Base-by-base conservation (phyloP, 2,113 vertebrate genomes). In the Lophotis ruficrista region DNA sequence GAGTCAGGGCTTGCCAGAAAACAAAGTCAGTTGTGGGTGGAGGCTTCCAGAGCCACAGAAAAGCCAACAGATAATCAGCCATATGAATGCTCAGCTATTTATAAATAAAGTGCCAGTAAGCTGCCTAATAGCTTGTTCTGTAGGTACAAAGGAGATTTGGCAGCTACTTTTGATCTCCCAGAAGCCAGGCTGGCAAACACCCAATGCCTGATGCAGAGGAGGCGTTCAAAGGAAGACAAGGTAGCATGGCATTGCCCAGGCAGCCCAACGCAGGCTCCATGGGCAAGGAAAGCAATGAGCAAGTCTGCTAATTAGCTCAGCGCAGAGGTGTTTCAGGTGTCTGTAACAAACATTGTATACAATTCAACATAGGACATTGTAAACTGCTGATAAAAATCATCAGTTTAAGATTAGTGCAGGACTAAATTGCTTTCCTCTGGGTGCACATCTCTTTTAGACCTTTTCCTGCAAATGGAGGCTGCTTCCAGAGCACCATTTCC, bases 141-240 rank as follows among this genome's bases (percentile, higher is more conserved):
- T 4, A 68, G 77, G 64, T 38, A 68, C 54, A 54, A 43, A 83
- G 41, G 50, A 69, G 79, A 86, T 48, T 6, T 37, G 90, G 64
- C 82, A 86, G 76, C 79, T 54, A 1, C 58, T 53, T 53, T 8
- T 28, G 28, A n/a, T 58, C 37, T 62, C 58, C 33, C 56, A 25
- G 33, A 62, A 84, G 64, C 31, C 41, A 65, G 35, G 56, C 47
- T 93, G 73, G 79, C 38, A 65, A 83, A 70, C 21, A 12, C 10
- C 35, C 84, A 43, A 21, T 1, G 3, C 47, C 83, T 3, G 2
- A 3, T 0, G 2, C 53, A 38, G 83, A 72, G 28, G 0, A 13
- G 41, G 10, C 31, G 41, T 50, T 54, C 47, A 50, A 53, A 66
- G 71, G 83, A 45, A 60, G 68, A 22, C 38, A 7, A 57, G 81